These are phyloP conservation scores for Eubasilissa splendida DNA, from an alignment of 2,888 invertebrate genomes.

Conservation along the genomic window DNA sequence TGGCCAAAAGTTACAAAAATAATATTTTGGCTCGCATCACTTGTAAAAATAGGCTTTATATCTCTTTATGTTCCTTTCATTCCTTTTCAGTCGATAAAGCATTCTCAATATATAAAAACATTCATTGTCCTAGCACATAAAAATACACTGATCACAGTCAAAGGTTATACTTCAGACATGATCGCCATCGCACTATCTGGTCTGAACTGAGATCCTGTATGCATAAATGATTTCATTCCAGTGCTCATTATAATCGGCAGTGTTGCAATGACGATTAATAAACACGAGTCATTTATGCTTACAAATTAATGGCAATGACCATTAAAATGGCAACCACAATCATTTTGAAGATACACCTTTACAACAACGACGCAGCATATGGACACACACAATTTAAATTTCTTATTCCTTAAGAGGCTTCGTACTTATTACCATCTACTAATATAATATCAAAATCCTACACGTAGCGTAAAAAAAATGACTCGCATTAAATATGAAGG, in stretches of 20 bases:
- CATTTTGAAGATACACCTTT: constrained; percentile 49
- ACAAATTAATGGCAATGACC: constrained; percentile 50
- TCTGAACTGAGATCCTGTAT: constrained; percentile 50
- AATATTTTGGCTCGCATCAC: constrained; percentile 57
- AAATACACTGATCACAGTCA: constrained; percentile 57
- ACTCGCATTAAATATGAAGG: constrained; percentile 35
- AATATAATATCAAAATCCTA: constrained; percentile 51
- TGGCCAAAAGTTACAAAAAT: constrained; percentile 51
- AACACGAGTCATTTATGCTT: constrained; percentile 14
- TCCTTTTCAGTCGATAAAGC: constrained; percentile 54
- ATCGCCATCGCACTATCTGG: constrained; percentile 33
- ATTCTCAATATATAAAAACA: constrained; percentile 55
- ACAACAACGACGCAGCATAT: constrained; percentile 70
- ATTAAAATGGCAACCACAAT: constrained; percentile 31
- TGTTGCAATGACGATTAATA: constrained; percentile 15
- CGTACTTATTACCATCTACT: constrained; percentile 50
- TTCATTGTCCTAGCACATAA: constrained; percentile 59
- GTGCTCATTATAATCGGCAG: not conserved
- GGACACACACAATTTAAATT: constrained; percentile 67
- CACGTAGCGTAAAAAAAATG: constrained; percentile 44
- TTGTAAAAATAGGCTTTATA: constrained; percentile 58
- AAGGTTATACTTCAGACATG: constrained; percentile 47
- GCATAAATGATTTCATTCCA: constrained; percentile 40
- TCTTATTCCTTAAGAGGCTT: constrained; percentile 55
- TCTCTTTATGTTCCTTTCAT: constrained; percentile 51